Evolutionary conservation across 1,140 invertebrate genomes (phyloP), one percentile per base, ranked within the genome.

Genomic region (Megalonaias nervosa): DNA sequence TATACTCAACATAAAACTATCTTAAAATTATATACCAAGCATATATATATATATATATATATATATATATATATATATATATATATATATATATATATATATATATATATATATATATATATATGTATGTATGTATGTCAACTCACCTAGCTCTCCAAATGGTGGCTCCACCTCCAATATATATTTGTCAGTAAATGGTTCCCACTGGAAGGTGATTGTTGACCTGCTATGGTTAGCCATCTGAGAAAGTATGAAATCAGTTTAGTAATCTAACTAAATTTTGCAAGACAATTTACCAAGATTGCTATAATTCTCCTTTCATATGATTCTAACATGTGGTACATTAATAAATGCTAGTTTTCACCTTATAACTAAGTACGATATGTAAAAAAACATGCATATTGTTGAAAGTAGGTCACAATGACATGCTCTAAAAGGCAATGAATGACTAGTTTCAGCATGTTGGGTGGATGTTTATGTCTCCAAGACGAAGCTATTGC

Each of bases 161-260:
- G 89, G 85, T 71, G 90, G 90, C 62, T 90, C 90, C 31, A 91
- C 87, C 78, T 90, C 87, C 23, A 91, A 59, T 23, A 91, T 86
- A 58, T 86, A 80, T 55, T 79, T 82, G 4, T 87, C 84, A 56
- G 72, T 84, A 60, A 80, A 77, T 3, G 86, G 82, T 62, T 90
- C 84, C 90, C 90, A 91, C 67, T 87, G 85, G 84, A 91, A 91
- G n/a, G 83, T 87, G 57, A 90, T 82, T 5, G 86, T 83, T 12
- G 86, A 89, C 61, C 86, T 83, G 70, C 90, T 91, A 78, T 90
- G 87, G 79, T 91, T 91, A 26, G 87, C 88, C 83, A 91, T 85
- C 89, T 91, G 82, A 19, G 77, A 83, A 73, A 68, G 56, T 60
- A 75, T n/a, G 16, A 21, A 6, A 23, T 38, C 56, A 17, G 17